These are phyloP conservation scores for Drosophila orosa DNA, from an alignment of 1,140 invertebrate species.

Conservation along the genomic window DNA sequence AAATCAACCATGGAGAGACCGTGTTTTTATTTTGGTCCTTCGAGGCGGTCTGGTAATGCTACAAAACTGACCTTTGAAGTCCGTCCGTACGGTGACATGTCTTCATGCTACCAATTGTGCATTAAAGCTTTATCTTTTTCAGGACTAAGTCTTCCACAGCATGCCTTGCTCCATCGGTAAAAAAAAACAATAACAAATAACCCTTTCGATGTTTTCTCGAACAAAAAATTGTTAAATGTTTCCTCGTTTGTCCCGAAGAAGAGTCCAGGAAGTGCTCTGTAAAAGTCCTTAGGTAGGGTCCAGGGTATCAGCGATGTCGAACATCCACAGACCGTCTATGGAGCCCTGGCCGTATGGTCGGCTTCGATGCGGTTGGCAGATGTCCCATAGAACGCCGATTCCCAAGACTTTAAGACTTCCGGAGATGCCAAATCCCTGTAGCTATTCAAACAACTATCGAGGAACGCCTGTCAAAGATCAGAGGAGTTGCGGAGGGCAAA, in stretches of 20 bases:
- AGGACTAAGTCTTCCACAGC: too few species aligned
- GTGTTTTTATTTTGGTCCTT: too few species aligned
- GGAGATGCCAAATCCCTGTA: background rate
- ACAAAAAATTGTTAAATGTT: constrained; percentile 10
- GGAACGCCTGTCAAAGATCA: too few species aligned
- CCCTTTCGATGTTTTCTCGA: constrained; percentile 15
- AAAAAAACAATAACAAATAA: background rate
- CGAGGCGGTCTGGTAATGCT: too few species aligned
- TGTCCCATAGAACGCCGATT: constrained; percentile 3
- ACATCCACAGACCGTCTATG: background rate
- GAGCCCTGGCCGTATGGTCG: background rate
- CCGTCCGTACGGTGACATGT: too few species aligned
- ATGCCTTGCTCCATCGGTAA: background rate
- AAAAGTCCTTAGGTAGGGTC: background rate
- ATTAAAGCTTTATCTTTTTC: too few species aligned
- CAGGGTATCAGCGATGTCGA: constrained; percentile 4
- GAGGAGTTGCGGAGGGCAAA: background rate
- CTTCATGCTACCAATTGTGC: too few species aligned
- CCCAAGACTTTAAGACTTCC: background rate
- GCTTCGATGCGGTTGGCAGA: background rate
- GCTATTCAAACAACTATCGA: background rate
- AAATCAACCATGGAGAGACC: too few species aligned
- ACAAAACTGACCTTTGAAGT: too few species aligned
- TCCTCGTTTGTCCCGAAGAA: background rate
- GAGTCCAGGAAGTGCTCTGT: background rate